Percentiles rank a stretch among this genome's conserved stretches.
phyloP scores from a whole-genome alignment of 2,797 vertebrate genomes.

The Sorex maritimensis region DNA sequence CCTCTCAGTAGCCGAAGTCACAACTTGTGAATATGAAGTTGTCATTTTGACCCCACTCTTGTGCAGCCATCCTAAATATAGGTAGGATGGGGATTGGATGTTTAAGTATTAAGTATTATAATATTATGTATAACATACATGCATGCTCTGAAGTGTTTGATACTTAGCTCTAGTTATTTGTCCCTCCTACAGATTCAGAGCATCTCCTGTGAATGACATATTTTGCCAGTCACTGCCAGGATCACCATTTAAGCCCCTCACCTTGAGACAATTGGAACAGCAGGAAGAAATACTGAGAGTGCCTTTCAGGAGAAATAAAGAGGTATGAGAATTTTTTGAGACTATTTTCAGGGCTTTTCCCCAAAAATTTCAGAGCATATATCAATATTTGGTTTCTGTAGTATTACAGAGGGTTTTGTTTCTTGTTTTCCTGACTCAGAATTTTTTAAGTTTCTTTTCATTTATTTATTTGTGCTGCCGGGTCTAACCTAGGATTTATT shows the following conservation, averaged over 20 bases:
- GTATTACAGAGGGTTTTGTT: background rate
- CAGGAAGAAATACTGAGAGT: constrained; percentile 95
- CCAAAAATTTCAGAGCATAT: constrained; percentile 39
- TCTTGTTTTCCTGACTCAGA: constrained; percentile 64
- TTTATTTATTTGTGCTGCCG: background rate
- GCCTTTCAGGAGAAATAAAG: constrained; percentile 93
- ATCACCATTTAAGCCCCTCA: constrained; percentile 96
- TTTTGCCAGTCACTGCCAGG: constrained; percentile 97
- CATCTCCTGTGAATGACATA: constrained; percentile 98
- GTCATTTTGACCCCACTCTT: constrained; percentile 98
- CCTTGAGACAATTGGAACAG: constrained; percentile 94
- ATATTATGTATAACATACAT: constrained; percentile 43
- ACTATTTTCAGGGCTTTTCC: constrained; percentile 53
- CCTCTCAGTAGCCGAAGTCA: constrained; percentile 97
- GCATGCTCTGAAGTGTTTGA: constrained; percentile 1
- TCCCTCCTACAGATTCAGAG: constrained; percentile 94
- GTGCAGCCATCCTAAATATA: constrained; percentile 97
- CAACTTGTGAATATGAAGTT: constrained; percentile 98
- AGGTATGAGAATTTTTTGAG: constrained; percentile 87
- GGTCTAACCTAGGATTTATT: too few relatives aligned
- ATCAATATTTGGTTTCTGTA: constrained; percentile 60
- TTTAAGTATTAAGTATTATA: constrained; percentile 14
- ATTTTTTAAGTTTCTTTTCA: constrained; percentile 67
- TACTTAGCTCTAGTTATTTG: constrained; percentile 57
- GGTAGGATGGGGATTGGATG: constrained; percentile 90